These are phyloP conservation scores for Tenthredo livida DNA, from an alignment of 2,888 invertebrate species.

Conservation along the genomic window DNA sequence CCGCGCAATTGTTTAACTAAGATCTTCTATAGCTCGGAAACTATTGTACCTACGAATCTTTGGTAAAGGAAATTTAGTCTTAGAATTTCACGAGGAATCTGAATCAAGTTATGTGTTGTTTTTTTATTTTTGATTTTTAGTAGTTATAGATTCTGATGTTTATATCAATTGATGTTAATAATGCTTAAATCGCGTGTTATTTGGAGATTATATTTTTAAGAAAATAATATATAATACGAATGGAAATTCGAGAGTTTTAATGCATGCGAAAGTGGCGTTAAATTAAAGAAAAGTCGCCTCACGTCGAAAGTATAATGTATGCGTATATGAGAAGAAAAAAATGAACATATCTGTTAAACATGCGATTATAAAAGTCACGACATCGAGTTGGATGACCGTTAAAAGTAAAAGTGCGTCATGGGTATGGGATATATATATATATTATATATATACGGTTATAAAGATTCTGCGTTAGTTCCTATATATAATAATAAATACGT, in stretches of 20 bases:
- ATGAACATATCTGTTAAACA: not conserved
- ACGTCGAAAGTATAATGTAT: not conserved
- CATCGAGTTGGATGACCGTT: slow-evolving; percentile 14
- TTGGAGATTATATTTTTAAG: not conserved
- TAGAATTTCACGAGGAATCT: too few species aligned
- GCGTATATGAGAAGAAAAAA: not conserved
- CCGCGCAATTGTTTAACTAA: too few species aligned
- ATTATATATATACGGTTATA: not conserved
- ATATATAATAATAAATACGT: not conserved
- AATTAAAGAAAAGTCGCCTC: not conserved
- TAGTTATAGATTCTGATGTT: too few species aligned
- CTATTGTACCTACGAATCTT: too few species aligned
- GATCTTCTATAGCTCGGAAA: too few species aligned
- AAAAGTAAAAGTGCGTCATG: not conserved
- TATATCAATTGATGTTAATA: not conserved
- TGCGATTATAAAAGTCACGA: not conserved
- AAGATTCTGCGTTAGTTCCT: not conserved
- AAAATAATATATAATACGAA: not conserved
- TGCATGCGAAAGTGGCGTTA: not conserved
- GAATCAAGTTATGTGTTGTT: too few species aligned
- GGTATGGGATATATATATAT: not conserved
- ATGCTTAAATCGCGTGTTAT: not conserved
- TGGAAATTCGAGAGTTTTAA: not conserved
- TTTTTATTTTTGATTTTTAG: too few species aligned
- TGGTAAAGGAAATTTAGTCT: too few species aligned